phyloP scores from a whole-genome alignment of 2,888 invertebrate genomes.

The Spatulosminthurus flaviceps region DNA sequence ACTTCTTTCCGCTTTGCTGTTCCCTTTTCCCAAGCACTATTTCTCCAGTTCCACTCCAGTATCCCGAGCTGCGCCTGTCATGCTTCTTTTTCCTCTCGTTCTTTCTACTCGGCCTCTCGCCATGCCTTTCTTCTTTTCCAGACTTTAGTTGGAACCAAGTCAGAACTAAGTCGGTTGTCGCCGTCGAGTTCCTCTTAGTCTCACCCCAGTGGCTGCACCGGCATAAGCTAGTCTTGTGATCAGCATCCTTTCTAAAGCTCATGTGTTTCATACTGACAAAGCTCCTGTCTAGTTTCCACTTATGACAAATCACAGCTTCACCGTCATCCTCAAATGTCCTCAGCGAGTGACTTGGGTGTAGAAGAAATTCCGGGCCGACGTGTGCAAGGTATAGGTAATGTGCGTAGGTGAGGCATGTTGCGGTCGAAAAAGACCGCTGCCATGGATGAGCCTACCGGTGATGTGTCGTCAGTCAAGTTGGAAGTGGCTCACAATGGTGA shows the following conservation, averaged over 20 bases:
- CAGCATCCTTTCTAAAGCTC: background rate
- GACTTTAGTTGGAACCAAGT: background rate
- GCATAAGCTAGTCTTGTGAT: slow-evolving; percentile 20
- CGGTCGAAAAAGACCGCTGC: slow-evolving; percentile 63
- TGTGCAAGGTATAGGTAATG: slow-evolving; percentile 55
- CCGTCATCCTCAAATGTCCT: background rate
- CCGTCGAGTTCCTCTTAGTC: slow-evolving; percentile 26
- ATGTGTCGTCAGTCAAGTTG: slow-evolving; percentile 38
- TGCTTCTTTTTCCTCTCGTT: slow-evolving; percentile 20
- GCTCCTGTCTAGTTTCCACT: background rate
- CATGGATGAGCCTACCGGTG: slow-evolving; percentile 57
- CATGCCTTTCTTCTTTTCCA: slow-evolving; percentile 23
- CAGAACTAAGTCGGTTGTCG: slow-evolving; percentile 36
- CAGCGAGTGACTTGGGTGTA: slow-evolving; percentile 28
- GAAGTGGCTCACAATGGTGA: slow-evolving; percentile 42
- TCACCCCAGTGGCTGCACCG: slow-evolving; percentile 12
- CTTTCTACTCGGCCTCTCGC: slow-evolving; percentile 24
- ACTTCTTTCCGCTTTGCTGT: slow-evolving; percentile 32
- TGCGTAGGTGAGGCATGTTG: slow-evolving; percentile 63
- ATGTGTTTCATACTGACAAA: slow-evolving; percentile 5
- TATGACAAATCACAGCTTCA: slow-evolving; percentile 16
- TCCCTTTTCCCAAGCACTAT: background rate
- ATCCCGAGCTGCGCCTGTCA: slow-evolving; percentile 46
- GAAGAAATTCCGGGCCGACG: slow-evolving; percentile 5
- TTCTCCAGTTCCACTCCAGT: slow-evolving; percentile 22